Evolutionary conservation across 2,797 vertebrate genomes (phyloP).

Genomic region (Iguana delicatissima): DNA sequence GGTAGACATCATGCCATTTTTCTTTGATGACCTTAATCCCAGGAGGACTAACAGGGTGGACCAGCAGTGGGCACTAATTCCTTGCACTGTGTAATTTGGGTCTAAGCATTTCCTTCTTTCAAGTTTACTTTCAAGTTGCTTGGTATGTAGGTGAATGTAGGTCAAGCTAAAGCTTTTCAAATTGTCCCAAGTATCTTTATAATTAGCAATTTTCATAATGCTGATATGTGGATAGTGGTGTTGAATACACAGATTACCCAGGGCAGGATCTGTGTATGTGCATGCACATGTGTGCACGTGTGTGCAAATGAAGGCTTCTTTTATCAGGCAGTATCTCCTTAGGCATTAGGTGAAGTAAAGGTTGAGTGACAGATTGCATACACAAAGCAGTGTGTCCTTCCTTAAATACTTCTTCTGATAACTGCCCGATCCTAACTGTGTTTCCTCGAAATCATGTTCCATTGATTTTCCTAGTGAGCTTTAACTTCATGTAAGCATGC

Average conservation of each 20-base stretch:
- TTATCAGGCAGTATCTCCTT: constrained; percentile 64
- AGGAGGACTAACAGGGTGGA: not conserved
- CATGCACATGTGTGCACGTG: not conserved
- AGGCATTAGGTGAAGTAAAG: constrained; percentile 63
- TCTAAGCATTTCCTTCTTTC: not conserved
- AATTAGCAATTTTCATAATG: not conserved
- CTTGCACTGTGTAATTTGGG: not conserved
- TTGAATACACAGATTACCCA: not conserved
- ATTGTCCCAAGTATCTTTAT: not conserved
- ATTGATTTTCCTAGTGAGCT: not conserved
- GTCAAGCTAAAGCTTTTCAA: not conserved
- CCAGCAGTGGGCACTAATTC: too few relatives aligned
- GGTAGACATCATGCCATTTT: not conserved
- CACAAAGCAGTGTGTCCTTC: constrained; percentile 33
- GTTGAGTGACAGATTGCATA: constrained; percentile 68
- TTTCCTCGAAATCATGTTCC: not conserved
- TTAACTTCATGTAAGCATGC: not conserved
- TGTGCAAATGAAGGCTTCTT: not conserved
- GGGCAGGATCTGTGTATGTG: constrained; percentile 24
- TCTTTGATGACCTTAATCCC: not conserved
- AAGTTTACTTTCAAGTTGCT: not conserved
- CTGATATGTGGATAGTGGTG: not conserved
- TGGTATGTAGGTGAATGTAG: not conserved
- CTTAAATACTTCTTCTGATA: not conserved
- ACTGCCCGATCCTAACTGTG: not conserved